Evolutionary conservation across 2,797 vertebrate species (phyloP).

Genomic region (Galago senegalensis): DNA sequence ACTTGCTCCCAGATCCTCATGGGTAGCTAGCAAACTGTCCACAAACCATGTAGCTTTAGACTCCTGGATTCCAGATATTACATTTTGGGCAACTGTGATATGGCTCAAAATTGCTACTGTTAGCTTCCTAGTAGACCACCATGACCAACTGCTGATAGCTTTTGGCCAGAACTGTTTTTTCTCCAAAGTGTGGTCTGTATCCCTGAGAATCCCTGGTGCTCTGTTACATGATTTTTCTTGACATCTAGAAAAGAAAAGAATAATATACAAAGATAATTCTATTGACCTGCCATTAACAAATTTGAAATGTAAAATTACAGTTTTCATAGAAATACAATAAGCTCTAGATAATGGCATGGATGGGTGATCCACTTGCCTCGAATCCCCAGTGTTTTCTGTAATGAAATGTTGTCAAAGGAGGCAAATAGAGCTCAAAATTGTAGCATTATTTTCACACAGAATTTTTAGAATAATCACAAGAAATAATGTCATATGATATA

Average conservation of each 20-base stretch:
- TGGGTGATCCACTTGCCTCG: background rate
- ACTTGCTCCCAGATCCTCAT: background rate
- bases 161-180: background rate
- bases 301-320: background rate
- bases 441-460: background rate
- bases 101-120: background rate
- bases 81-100: background rate
- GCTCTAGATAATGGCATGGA: background rate
- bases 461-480: background rate
- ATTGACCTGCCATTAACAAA: background rate
- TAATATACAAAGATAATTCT: conserved; percentile 22
- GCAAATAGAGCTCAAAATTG: conserved; percentile 15
- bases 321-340: background rate
- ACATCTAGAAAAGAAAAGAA: background rate
- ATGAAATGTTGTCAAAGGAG: background rate
- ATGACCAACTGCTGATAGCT: background rate
- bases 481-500: background rate
- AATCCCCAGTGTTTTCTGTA: conserved; percentile 6
- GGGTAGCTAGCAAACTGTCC: background rate
- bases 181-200: background rate
- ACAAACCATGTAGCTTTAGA: background rate
- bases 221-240: background rate
- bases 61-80: background rate
- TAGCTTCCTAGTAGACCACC: background rate
- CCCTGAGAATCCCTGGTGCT: background rate